Conservation (phyloP, 2,797 vertebrate species). For the Peromyscus melanophrys region DNA sequence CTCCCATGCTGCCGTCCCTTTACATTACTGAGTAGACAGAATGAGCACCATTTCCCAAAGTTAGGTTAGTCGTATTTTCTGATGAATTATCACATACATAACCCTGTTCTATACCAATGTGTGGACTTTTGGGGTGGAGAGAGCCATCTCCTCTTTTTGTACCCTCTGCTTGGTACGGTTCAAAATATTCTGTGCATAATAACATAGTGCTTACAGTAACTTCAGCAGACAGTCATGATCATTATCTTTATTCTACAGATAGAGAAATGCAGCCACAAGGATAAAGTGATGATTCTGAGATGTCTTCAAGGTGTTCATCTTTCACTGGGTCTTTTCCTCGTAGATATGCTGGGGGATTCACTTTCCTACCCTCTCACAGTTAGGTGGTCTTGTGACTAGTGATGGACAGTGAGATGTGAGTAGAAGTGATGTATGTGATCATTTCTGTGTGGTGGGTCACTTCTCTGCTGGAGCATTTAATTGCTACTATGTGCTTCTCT, state of each 20-base stretch:
- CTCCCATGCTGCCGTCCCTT: neutral
- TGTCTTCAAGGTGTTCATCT: neutral
- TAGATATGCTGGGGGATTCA: neutral
- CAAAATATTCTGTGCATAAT: neutral
- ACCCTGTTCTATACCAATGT: neutral
- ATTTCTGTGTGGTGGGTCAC: neutral
- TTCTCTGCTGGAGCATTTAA: neutral
- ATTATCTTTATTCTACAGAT: slow-evolving; percentile 1
- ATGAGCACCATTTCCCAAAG: neutral
- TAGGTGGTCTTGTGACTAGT: neutral
- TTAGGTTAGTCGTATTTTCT: slow-evolving; percentile 24
- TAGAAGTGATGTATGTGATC: neutral
- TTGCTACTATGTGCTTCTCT: neutral
- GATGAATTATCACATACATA: neutral
- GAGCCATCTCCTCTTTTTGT: slow-evolving; percentile 1
- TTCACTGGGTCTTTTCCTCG: neutral
- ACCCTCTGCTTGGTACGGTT: neutral
- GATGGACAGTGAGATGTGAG: neutral
- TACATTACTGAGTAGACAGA: neutral
- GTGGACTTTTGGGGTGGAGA: slow-evolving; percentile 25
- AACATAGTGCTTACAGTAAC: neutral
- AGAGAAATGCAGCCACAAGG: slow-evolving; percentile 11
- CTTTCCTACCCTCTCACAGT: neutral
- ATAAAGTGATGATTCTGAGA: neutral
- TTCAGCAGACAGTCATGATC: neutral